Evolutionary conservation across 2,797 vertebrate genomes (phyloP).

Genomic region (Sternotherus odoratus): DNA sequence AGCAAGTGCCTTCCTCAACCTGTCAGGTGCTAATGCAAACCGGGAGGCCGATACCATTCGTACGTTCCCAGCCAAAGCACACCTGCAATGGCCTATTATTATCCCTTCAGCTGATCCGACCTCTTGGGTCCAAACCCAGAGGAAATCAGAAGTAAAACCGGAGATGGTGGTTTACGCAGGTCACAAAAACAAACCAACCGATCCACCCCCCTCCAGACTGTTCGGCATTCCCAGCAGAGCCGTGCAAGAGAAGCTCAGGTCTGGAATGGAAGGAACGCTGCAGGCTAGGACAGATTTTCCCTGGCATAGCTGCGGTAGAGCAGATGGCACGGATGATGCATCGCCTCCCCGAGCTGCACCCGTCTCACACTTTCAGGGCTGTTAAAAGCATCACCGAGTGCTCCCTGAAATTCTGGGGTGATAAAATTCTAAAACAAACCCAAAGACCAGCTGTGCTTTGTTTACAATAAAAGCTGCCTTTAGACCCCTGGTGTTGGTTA

Average conservation of each 20-base stretch:
- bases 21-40: background rate
- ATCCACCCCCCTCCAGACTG: background rate
- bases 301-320: slow-evolving; percentile 22
- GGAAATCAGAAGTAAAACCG: background rate
- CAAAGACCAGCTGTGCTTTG: background rate
- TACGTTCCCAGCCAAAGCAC: background rate
- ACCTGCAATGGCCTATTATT: fast-evolving
- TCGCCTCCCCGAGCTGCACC: background rate
- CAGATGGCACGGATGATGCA: background rate
- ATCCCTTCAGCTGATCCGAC: fast-evolving
- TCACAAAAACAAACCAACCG: fast-evolving
- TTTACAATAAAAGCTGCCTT: background rate
- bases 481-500: fast-evolving
- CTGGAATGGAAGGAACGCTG: background rate
- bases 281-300: background rate
- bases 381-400: background rate
- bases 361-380: background rate
- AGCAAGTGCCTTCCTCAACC: background rate
- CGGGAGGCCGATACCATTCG: background rate
- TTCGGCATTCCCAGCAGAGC: background rate
- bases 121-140: background rate
- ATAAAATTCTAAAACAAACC: background rate
- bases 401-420: background rate
- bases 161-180: fast-evolving
- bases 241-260: background rate